Evolutionary conservation across 2,888 invertebrate genomes (phyloP).

Genomic region (Amphimallon solstitiale): DNA sequence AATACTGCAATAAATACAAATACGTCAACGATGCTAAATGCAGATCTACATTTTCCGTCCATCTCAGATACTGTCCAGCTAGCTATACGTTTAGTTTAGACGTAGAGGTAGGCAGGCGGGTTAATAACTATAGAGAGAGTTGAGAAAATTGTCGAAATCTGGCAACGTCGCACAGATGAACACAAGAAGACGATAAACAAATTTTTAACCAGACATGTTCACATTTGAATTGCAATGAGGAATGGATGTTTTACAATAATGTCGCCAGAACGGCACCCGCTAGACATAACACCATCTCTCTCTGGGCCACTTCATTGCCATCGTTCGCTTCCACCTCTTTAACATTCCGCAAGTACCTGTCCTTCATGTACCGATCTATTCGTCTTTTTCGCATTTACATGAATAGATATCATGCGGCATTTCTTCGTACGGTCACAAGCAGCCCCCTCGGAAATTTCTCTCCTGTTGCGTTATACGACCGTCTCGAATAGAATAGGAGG

Average conservation of each 20-base stretch:
- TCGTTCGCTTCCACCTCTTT: neutral
- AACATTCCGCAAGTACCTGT: conserved; percentile 23
- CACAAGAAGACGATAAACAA: conserved; percentile 41
- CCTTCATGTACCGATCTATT: neutral
- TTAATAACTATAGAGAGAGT: too few species aligned
- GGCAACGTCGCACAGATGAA: too few species aligned
- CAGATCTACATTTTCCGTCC: too few species aligned
- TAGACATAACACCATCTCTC: neutral
- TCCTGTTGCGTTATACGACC: neutral
- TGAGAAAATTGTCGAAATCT: too few species aligned
- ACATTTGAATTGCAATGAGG: conserved; percentile 50
- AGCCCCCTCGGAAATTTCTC: too few species aligned
- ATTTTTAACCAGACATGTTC: conserved; percentile 44
- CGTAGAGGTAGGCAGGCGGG: too few species aligned
- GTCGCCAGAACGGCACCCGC: conserved; percentile 44
- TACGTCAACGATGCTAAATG: too few species aligned
- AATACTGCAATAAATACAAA: too few species aligned
- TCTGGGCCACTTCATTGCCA: neutral
- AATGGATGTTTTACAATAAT: conserved; percentile 32
- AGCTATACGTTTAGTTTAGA: too few species aligned
- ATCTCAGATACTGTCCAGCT: too few species aligned
- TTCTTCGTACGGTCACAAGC: too few species aligned
- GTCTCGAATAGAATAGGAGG: neutral
- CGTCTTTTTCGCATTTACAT: conserved; percentile 2
- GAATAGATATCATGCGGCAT: too few species aligned